Conservation (phyloP, 2,113 vertebrate genomes). For the Lepisosteus osseus region DNA sequence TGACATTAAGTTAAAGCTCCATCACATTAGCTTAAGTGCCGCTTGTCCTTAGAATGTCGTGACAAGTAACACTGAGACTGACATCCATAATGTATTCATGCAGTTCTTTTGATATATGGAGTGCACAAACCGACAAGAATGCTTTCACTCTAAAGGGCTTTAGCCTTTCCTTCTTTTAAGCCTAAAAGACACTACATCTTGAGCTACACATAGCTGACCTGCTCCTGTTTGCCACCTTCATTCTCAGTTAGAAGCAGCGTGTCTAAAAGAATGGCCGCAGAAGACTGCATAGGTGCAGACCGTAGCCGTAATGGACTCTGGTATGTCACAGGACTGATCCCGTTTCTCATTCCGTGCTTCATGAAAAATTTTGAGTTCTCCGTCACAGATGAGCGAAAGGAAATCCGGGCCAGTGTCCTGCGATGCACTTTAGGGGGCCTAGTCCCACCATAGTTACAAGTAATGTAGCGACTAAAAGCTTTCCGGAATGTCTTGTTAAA, state of each 20-base stretch:
- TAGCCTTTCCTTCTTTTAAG: no score
- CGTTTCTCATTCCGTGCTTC: conserved; percentile 82
- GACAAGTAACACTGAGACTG: no score
- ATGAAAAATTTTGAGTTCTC: conserved; percentile 87
- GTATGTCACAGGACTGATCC: conserved; percentile 76
- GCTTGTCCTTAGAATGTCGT: no score
- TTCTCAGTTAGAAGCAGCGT: conserved; percentile 80
- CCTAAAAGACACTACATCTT: no score
- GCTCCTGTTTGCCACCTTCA: conserved; percentile 75
- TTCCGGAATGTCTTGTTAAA: conserved; percentile 95
- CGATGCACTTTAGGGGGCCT: conserved; percentile 54
- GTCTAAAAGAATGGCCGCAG: conserved; percentile 72
- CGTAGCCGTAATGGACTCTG: conserved; percentile 76
- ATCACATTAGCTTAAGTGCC: no score
- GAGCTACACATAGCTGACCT: conserved; percentile 78
- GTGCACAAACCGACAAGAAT: no score
- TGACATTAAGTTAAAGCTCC: no score
- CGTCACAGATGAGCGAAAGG: conserved; percentile 74
- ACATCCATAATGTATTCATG: no score
- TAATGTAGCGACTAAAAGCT: conserved; percentile 90
- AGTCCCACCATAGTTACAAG: conserved; percentile 76
- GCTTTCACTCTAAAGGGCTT: no score
- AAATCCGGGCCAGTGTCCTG: conserved; percentile 66
- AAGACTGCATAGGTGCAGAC: conserved; percentile 64
- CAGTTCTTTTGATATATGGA: no score